Evolutionary conservation across 2,113 vertebrate species (phyloP).

Genomic region (Colossoma macropomum): DNA sequence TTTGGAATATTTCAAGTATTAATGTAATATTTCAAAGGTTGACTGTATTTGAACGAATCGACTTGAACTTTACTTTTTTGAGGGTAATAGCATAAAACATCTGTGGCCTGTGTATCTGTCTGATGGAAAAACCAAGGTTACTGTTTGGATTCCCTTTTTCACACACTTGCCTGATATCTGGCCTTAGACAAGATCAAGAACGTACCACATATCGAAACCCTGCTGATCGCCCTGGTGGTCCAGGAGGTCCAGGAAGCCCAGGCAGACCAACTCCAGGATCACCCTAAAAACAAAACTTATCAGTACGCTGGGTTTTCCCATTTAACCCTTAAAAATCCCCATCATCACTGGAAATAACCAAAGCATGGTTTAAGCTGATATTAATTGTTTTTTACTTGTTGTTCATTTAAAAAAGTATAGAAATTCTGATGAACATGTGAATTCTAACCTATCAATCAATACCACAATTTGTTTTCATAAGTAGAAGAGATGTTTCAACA

Average conservation of each 20-base stretch:
- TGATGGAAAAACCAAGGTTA: not conserved
- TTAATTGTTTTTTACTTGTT: no score
- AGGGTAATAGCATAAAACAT: not conserved
- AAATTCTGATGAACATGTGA: no score
- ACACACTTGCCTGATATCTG: not conserved
- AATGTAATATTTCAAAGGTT: no score
- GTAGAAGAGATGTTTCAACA: no score
- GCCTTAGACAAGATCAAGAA: not conserved
- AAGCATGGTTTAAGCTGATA: not conserved
- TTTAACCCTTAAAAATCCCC: not conserved
- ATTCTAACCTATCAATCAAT: no score
- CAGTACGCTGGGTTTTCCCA: not conserved
- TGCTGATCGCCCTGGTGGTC: slow-evolving; percentile 66
- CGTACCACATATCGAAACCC: slow-evolving; percentile 60
- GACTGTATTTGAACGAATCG: no score
- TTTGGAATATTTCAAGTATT: no score
- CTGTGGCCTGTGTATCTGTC: not conserved
- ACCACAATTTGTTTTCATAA: no score
- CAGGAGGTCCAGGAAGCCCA: slow-evolving; percentile 81
- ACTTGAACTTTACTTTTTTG: not conserved
- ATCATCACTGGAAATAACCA: not conserved
- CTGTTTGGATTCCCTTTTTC: not conserved
- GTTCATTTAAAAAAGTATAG: no score
- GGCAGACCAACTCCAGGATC: slow-evolving; percentile 76
- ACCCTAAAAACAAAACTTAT: slow-evolving; percentile 70